Percentiles rank a stretch among this genome's conserved stretches.
phyloP scores from a whole-genome alignment of 2,113 vertebrate species.

The Mormyrus lacerda region DNA sequence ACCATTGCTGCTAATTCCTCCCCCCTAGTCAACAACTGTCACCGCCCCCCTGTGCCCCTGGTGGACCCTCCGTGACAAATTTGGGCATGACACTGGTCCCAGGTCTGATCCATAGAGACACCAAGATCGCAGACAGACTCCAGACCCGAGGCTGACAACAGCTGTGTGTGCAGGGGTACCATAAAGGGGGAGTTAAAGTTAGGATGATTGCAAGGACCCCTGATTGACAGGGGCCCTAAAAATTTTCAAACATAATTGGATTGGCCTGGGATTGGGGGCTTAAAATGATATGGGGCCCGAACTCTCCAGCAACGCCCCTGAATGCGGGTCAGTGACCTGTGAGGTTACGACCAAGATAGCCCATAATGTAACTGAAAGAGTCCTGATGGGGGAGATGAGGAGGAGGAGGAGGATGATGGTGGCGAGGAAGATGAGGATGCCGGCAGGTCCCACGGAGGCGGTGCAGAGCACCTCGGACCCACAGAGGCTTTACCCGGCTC shows the following conservation, averaged over 20 bases:
- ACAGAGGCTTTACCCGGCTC: not conserved
- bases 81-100: not conserved
- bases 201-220: no score
- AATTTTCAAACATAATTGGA: no score
- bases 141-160: not conserved
- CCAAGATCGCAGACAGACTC: not conserved
- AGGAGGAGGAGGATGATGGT: not conserved
- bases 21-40: not conserved
- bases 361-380: not conserved
- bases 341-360: not conserved
- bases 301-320: not conserved
- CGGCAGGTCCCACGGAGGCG: not conserved
- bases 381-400: not conserved
- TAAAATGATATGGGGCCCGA: not conserved
- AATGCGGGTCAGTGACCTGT: not conserved
- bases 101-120: not conserved
- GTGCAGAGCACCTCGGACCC: not conserved
- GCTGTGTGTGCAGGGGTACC: not conserved
- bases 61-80: not conserved
- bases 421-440: not conserved
- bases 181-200: not conserved
- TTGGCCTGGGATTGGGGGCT: no score
- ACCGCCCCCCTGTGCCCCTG: not conserved
- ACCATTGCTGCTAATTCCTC: not conserved
- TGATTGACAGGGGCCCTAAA: no score